phyloP scores from a whole-genome alignment of 2,888 invertebrate species.

The Lasioglossum calceatum region DNA sequence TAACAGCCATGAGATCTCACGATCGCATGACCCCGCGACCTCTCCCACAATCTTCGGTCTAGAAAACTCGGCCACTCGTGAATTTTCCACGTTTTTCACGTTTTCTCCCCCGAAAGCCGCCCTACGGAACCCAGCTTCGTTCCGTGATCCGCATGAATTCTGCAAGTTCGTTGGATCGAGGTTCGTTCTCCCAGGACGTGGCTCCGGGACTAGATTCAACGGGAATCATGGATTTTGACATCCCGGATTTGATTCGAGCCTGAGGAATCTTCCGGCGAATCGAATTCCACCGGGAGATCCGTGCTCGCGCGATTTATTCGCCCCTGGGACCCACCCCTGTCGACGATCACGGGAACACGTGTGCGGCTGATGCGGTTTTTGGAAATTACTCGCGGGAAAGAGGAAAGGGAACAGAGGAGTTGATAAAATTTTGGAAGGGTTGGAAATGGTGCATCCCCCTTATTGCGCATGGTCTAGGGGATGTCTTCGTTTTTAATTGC shows the following conservation, averaged over 20 bases:
- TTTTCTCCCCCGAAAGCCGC: constrained; percentile 5
- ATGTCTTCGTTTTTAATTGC: background rate
- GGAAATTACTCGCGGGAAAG: background rate
- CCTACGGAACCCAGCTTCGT: background rate
- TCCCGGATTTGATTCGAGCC: background rate
- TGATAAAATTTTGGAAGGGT: background rate
- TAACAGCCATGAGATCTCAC: constrained; percentile 8
- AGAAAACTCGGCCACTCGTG: constrained; percentile 17
- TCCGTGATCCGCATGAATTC: constrained; percentile 5
- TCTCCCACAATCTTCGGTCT: background rate
- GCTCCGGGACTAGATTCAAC: background rate
- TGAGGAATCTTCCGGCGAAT: background rate
- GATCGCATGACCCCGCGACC: constrained; percentile 35
- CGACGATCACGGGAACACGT: background rate
- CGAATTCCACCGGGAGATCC: background rate
- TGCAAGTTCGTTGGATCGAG: background rate
- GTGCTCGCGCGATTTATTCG: background rate
- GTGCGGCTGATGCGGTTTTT: background rate
- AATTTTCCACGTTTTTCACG: constrained; percentile 21
- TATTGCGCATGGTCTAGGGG: background rate
- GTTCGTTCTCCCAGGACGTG: background rate
- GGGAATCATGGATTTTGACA: constrained; percentile 12
- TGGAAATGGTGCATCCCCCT: background rate
- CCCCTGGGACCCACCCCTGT: background rate
- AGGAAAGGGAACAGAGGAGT: background rate